These are phyloP conservation scores for Bilobella aurantiaca DNA, from an alignment of 1,140 invertebrate genomes.

Conservation along the genomic window DNA sequence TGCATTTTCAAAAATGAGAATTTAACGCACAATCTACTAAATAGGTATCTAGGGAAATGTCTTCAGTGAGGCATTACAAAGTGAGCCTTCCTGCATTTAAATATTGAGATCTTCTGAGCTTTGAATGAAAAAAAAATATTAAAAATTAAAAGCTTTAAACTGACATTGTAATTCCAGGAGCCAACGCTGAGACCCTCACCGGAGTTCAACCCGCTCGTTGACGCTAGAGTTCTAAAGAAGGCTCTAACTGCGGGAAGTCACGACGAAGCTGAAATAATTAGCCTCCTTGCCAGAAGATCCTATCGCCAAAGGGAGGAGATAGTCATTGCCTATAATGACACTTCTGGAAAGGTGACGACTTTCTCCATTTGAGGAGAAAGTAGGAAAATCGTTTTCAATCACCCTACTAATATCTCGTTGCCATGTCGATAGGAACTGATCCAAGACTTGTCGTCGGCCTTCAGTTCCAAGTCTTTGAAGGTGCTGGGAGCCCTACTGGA, in stretches of 20 bases:
- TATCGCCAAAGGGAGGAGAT: neutral
- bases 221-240: neutral
- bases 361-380: neutral
- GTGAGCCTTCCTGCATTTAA: neutral
- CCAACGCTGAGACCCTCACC: neutral
- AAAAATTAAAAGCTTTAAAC: neutral
- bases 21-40: neutral
- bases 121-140: neutral
- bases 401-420: neutral
- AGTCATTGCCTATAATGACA: neutral
- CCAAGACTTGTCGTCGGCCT: conserved; percentile 59
- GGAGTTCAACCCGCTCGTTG: neutral
- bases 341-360: neutral
- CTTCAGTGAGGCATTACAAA: neutral
- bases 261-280: neutral
- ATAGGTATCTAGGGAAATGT: neutral
- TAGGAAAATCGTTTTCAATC: neutral
- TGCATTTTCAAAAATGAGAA: neutral
- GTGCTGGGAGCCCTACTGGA: conserved; percentile 61
- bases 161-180: neutral
- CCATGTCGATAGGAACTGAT: conserved; percentile 50
- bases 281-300: neutral
- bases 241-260: neutral
- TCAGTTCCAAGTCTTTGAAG: conserved; percentile 65
- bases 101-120: neutral